Conservation (phyloP, 2,888 invertebrate genomes). For the Frankliniella intonsa region DNA sequence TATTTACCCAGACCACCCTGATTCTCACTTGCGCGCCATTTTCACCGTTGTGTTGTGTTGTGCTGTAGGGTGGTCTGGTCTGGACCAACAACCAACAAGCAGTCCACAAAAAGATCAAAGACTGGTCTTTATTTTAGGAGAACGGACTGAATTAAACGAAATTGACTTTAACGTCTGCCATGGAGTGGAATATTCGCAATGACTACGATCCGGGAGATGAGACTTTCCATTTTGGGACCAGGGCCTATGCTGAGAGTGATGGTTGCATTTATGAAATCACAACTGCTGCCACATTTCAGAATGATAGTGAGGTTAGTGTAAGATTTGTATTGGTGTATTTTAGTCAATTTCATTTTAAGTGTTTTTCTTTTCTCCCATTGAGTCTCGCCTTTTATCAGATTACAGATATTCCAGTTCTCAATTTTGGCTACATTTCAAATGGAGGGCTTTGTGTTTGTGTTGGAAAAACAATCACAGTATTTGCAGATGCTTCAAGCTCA, state of each 20-base stretch:
- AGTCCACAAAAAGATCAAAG: too few relatives aligned
- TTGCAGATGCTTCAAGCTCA: neutral
- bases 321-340: neutral
- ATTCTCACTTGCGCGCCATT: too few relatives aligned
- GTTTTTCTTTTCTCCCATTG: too few relatives aligned
- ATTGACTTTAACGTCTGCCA: neutral
- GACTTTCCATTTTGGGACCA: neutral
- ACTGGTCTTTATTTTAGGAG: too few relatives aligned
- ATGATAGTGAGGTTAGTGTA: neutral
- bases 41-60: too few relatives aligned
- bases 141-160: too few relatives aligned
- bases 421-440: neutral
- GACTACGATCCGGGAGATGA: neutral
- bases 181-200: neutral
- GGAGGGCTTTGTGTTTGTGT: constrained; percentile 28
- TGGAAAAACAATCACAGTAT: constrained; percentile 13
- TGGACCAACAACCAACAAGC: too few relatives aligned
- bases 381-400: neutral
- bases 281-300: neutral
- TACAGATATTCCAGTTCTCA: neutral
- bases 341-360: too few relatives aligned
- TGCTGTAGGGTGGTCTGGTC: too few relatives aligned
- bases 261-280: neutral
- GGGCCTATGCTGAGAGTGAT: neutral
- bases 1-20: too few relatives aligned